Evolutionary conservation across 2,888 invertebrate genomes (phyloP), one percentile per base, ranked within the genome.

Genomic region (Ophonus ardosiacus): DNA sequence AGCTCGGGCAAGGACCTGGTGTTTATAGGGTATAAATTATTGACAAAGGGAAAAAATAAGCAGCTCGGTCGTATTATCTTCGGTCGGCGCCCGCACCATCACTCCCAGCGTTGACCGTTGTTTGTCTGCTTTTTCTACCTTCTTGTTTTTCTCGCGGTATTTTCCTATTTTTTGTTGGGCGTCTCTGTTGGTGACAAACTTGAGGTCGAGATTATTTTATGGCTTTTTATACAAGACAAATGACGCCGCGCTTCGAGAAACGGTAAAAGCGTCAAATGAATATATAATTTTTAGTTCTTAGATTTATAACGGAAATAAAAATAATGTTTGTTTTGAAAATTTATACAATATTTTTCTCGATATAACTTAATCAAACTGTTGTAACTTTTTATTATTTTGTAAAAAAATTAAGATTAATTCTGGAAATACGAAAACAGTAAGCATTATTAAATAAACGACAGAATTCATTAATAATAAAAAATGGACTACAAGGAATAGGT

Each of bases 201-300:
- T 76, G 76, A 76, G 21, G 76, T 40, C 76, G 76, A 76, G 51
- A 76, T 76, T 76, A 76, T 76, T 76, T 76, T 76, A 76, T 76
- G 51, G 56, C 76, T 76, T 76, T 76, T 76, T 76, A 51, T 76
- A 76, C 76, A 76, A 76, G 76, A 76, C 76, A 76, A 76, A 76
- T 76, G 76, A 76, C 43, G 21, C 51, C 17, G 15, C 43, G 24
- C 18, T 76, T 76, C 24, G 76, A 76, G 51, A 74, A 76, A 56
- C 43, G 6, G 76, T 21, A 76, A 76, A 76, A 76, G 43, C 7
- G 7, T 76, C 15, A 76, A 76, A 76, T 76, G 76, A 76, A 76
- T 76, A 76, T 51, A 40, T 76, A 76, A 76, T 76, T 76, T 76
- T 76, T 76, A 21, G 10, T 43, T 68, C 38, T 21, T 10, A 76